Conservation (phyloP, 1,140 invertebrate genomes). For the Monochamus saltuarius region DNA sequence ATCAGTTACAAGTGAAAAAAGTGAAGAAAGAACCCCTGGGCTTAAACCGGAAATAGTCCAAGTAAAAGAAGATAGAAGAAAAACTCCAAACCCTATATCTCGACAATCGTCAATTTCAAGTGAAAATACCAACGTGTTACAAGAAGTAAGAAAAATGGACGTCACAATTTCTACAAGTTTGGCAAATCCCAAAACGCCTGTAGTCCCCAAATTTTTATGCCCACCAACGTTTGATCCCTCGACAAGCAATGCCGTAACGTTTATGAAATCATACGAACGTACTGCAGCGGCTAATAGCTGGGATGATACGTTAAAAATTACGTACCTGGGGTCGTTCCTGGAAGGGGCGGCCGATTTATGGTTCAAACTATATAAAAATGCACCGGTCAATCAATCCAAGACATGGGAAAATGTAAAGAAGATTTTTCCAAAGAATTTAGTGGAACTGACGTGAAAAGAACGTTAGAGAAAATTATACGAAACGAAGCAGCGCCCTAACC, state of each 20-base stretch:
- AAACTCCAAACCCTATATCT: too few species aligned
- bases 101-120: too few species aligned
- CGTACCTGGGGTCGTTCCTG: not conserved
- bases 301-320: not conserved
- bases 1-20: too few species aligned
- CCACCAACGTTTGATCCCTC: not conserved
- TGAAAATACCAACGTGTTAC: too few species aligned
- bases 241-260: not conserved
- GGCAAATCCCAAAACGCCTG: not conserved
- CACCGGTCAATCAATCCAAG: not conserved
- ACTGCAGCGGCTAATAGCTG: not conserved
- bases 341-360: not conserved
- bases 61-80: too few species aligned
- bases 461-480: not conserved
- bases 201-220: conserved; percentile 1
- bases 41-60: too few species aligned
- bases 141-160: not conserved
- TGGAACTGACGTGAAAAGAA: not conserved
- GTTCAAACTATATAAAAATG: not conserved
- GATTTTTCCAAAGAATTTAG: not conserved
- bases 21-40: too few species aligned
- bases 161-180: not conserved
- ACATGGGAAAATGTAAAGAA: not conserved
- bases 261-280: not conserved
- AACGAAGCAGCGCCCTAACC: not conserved